Base-by-base conservation (phyloP, 2,797 vertebrate species). In the Coreius guichenoti region DNA sequence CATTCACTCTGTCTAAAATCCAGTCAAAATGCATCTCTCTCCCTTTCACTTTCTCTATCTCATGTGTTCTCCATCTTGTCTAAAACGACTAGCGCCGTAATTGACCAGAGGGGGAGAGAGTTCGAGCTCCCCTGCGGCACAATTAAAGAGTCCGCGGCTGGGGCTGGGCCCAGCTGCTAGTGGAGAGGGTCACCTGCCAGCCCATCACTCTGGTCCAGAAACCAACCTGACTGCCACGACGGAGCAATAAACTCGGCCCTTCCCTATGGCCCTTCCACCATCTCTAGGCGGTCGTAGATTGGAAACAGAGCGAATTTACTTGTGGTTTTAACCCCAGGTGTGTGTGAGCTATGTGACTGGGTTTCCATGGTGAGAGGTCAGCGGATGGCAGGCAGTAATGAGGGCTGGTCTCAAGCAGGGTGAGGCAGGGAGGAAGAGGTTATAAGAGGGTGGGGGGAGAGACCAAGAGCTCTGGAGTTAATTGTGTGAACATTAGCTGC, bases 121-220 rank as follows among this genome's bases (percentile, higher is more conserved):
- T 80, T 83, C 69, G 77, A 84, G 78, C 87, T 90, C 90, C 90
- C 87, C 85, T 81, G 90, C 16, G 87, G 90, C 89, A 90, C 93
- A 93, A 93, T 94, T 94, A 93, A 92, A 90, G 75, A 72, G 88
- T 92, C 90, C 2, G 78, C 81, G 51, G 85, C 51, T 86, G 75
- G 69, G 63, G 84, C 65, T 83, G 61, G 79, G 49, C 54, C 77
- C 84, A 90, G 88, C 89, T 88, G 68, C 65, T 58, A 31, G 78
- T 70, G 79, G 87, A 88, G 7, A 74, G 81, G 90, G 92, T 92
- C 91, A 93, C 90, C 90, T 92, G 90, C 89, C 87, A 92, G 84
- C 88, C 88, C 90, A 93, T 94, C 93, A 91, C 90, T 93, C 86
- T 93, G 39, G 85, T 17, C 29, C 74, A 54, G 72, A 83, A 84